These are phyloP conservation scores for Dichetophora obliterata DNA, from an alignment of 2,888 invertebrate genomes.

Conservation along the genomic window DNA sequence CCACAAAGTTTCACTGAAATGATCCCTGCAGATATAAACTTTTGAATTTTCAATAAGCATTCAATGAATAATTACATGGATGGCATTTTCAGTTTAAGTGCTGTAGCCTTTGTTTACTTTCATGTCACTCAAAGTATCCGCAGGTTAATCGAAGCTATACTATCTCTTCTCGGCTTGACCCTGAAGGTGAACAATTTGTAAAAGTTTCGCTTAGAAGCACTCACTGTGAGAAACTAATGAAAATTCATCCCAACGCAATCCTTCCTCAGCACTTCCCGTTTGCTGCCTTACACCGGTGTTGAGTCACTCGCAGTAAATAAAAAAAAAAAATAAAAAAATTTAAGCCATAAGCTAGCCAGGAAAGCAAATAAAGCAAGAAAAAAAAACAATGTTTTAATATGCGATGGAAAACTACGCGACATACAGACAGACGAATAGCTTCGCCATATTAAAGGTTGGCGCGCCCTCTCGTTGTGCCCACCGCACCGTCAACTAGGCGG, in stretches of 20 bases:
- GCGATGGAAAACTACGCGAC: slow-evolving; percentile 8
- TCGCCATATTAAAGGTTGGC: background rate
- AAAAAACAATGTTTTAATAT: slow-evolving; percentile 42
- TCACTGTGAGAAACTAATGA: background rate
- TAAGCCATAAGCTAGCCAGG: too few species aligned
- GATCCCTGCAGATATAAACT: background rate
- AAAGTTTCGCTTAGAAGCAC: background rate
- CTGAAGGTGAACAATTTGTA: background rate
- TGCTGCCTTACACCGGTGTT: too few species aligned
- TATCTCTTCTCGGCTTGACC: background rate
- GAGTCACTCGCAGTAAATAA: too few species aligned
- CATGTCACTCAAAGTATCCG: background rate
- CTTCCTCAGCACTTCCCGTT: too few species aligned
- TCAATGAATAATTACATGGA: slow-evolving; percentile 7
- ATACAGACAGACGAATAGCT: background rate
- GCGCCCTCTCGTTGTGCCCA: background rate
- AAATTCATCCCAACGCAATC: background rate
- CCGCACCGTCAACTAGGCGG: too few species aligned
- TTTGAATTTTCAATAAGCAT: slow-evolving; percentile 24
- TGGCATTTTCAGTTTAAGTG: background rate
- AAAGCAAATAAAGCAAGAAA: background rate
- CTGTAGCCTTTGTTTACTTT: background rate
- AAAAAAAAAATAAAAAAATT: too few species aligned
- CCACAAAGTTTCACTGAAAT: background rate
- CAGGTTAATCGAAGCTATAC: background rate